Conservation (phyloP, 2,113 vertebrate species). For the Argyrosomus japonicus region DNA sequence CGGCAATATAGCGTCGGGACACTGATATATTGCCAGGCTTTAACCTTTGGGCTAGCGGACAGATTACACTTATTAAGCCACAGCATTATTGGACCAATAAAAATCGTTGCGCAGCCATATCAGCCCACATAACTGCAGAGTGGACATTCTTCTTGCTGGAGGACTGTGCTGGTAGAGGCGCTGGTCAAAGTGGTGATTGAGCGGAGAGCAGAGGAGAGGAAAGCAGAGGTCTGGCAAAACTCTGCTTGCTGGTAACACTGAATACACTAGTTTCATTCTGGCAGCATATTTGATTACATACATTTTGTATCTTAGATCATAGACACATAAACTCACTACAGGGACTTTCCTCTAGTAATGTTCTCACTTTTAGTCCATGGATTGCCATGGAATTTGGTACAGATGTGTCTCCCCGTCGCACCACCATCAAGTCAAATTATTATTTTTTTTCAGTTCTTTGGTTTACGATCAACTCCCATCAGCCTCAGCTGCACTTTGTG, state of each 20-base stretch:
- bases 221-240: conserved; percentile 19
- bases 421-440: background rate
- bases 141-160: conserved; percentile 53
- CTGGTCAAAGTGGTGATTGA: conserved; percentile 12
- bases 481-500: background rate
- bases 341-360: background rate
- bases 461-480: background rate
- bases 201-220: conserved; percentile 1
- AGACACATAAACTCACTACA: background rate
- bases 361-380: background rate
- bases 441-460: background rate
- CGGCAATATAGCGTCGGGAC: conserved; percentile 69
- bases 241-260: background rate
- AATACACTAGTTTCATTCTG: background rate
- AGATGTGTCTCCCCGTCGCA: too few relatives aligned
- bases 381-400: too few relatives aligned
- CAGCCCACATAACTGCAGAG: conserved; percentile 62
- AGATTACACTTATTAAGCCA: conserved; percentile 79
- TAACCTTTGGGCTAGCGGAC: conserved; percentile 77
- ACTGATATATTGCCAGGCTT: conserved; percentile 77
- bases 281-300: background rate
- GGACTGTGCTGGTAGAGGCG: conserved; percentile 13
- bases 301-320: background rate
- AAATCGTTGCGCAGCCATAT: conserved; percentile 64
- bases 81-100: conserved; percentile 79